Base-by-base conservation (phyloP, 2,888 invertebrate species). In the Mantis religiosa region DNA sequence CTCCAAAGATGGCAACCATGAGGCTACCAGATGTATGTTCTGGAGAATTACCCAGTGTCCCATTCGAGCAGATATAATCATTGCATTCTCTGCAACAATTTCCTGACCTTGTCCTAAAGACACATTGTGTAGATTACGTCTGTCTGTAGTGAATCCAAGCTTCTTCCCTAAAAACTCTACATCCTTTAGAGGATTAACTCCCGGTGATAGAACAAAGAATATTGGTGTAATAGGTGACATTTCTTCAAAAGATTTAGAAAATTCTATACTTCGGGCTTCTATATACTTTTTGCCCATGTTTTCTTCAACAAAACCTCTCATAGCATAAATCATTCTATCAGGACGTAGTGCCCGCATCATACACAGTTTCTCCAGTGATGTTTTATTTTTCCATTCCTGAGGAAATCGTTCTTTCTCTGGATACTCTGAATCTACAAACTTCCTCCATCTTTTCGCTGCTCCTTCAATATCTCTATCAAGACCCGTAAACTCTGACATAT, bases 51-150 rank as follows among this genome's bases (percentile, higher is more conserved):
- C 98, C 99, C 99, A 99, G 92, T 98, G 97, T 0, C 98, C 98
- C 82, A 95, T 92, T 82, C 93, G 94, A 0, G 97, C 95, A 0
- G 98, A 97, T 0, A 96, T 92, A 86, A 96, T 96, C 95, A 99
- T 96, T 0, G 98, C 97, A 90, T 95, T 95, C 92, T 99, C 98
- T 0, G 99, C 99, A 0, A 98, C 97, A 3, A 97, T 94, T 93
- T 99, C 98, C 92, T 99, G 99, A 0, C 99, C 99, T 93, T 99
- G 98, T 0, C 99, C 99, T 82, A 99, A 93, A 0, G 98, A 98
- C 6, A 99, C 97, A 91, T 97, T 98, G 93, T 98, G 98, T 93
- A 99, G 97, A 92, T 97, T 98, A 90, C 95, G 95, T 91, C 95
- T 95, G 90, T 98, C 97, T 20, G 95, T 94, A 0, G 97, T 96